Evolutionary conservation across 2,797 vertebrate genomes (phyloP), one percentile per base, ranked within the genome.

Genomic region (Chelon labrosus): DNA sequence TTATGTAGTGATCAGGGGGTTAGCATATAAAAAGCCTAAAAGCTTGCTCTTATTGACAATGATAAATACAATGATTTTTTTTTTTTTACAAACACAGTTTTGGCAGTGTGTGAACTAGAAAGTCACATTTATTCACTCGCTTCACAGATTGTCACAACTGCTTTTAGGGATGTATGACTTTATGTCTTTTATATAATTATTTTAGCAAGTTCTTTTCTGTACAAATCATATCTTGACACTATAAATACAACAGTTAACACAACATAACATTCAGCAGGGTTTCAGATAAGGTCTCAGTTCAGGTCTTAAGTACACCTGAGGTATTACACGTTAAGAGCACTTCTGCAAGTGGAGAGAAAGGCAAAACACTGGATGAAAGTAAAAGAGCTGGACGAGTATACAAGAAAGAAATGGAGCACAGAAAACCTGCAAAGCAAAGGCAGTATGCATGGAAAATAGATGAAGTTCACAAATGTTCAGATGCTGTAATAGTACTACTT

Each of bases 241-340:
- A 52, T 52, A 25, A 42, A 63, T 16, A 68, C 25, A 7, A 13
- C 49, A 31, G 56, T 66, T 25, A 10, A 49, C 35, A 17, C 20
- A 20, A 63, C 4, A 62, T 31, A 7, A 65, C 20, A 65, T 59
- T 71, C 25, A 68, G n/a, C 2, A 52, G 19, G 16, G 14, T 44
- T 65, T 35, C 44, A 5, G 20, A 66, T 6, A 57, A 51, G 2
- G 46, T n/a, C 27, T 42, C 11, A 46, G 38, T 10, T 73, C 20
- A 13, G 31, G 16, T 16, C 4, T 31, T 31, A 31, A 31, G 4
- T 5, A 61, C 25, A 12, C 35, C 4, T 5, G 11, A 5, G 38
- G 19, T 47, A 1, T 74, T 19, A 19, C 5, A 59, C 11, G 35
- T 62, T 84, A 84, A 88, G 78, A 79, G 76, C 85, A 85, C 84